phyloP scores from a whole-genome alignment of 2,797 vertebrate species.

The Erithacus rubecula region DNA sequence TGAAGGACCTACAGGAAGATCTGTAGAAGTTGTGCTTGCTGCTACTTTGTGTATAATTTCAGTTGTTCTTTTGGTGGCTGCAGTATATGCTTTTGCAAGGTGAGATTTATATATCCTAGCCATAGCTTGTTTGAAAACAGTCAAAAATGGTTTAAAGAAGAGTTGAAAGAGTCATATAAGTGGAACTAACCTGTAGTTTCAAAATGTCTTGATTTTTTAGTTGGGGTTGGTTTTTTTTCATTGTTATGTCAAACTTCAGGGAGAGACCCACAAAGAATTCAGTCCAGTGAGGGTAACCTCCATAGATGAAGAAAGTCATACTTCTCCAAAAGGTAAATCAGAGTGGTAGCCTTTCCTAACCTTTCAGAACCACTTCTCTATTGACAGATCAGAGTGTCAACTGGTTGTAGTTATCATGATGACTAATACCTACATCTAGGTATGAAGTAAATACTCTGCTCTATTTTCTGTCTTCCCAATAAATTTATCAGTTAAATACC shows the following conservation, averaged over 20 bases:
- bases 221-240: background rate
- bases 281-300: background rate
- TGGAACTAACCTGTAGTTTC: background rate
- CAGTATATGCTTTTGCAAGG: slow-evolving; percentile 91
- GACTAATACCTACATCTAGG: background rate
- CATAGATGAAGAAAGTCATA: background rate
- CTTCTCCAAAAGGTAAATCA: background rate
- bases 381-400: background rate
- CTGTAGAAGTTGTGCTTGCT: slow-evolving; percentile 92
- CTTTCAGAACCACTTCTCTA: background rate
- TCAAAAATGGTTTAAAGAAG: background rate
- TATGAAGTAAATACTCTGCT: background rate
- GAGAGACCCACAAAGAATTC: background rate
- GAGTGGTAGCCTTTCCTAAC: background rate
- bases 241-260: background rate
- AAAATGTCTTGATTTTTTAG: background rate
- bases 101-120: slow-evolving; percentile 67
- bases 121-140: background rate
- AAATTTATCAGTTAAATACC: background rate
- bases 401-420: background rate
- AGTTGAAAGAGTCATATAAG: background rate
- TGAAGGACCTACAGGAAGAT: slow-evolving; percentile 83
- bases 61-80: slow-evolving; percentile 86
- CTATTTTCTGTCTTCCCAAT: background rate
- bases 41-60: slow-evolving; percentile 91